phyloP scores from a whole-genome alignment of 2,113 vertebrate genomes.

The Corapipo altera region DNA sequence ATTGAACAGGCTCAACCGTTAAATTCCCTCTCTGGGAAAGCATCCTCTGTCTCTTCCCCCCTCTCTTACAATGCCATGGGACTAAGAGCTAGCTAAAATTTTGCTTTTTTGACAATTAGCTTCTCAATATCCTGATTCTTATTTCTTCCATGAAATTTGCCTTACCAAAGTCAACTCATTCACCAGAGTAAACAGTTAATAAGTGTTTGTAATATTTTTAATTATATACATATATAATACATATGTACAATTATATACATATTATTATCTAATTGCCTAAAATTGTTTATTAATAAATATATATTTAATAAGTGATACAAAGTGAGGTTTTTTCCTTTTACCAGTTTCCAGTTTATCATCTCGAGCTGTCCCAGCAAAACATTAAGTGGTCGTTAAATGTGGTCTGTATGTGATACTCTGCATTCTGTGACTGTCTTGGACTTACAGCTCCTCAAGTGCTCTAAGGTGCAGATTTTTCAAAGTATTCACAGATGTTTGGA shows the following conservation, averaged over 20 bases:
- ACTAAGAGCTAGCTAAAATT: background rate
- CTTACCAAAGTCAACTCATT: background rate
- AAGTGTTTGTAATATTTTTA: background rate
- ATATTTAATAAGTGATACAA: background rate
- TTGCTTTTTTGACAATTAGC: background rate
- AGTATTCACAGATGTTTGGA: background rate
- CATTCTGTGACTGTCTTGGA: background rate
- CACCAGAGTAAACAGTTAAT: background rate
- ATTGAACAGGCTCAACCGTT: background rate
- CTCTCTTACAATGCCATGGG: background rate
- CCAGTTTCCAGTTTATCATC: background rate
- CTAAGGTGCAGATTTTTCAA: background rate
- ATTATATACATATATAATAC: rapidly evolving
- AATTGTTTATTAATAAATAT: background rate
- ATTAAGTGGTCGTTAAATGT: background rate
- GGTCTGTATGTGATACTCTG: background rate
- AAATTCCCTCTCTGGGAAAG: background rate
- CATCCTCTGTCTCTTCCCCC: background rate
- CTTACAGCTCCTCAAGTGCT: background rate
- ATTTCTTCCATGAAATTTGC: background rate
- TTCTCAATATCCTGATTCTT: background rate
- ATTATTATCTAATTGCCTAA: background rate
- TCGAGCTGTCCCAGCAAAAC: background rate
- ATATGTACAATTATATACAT: background rate
- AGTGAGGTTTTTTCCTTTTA: background rate